These are phyloP conservation scores for Neosalanx taihuensis DNA, from an alignment of 2,797 vertebrate genomes.

Conservation along the genomic window DNA sequence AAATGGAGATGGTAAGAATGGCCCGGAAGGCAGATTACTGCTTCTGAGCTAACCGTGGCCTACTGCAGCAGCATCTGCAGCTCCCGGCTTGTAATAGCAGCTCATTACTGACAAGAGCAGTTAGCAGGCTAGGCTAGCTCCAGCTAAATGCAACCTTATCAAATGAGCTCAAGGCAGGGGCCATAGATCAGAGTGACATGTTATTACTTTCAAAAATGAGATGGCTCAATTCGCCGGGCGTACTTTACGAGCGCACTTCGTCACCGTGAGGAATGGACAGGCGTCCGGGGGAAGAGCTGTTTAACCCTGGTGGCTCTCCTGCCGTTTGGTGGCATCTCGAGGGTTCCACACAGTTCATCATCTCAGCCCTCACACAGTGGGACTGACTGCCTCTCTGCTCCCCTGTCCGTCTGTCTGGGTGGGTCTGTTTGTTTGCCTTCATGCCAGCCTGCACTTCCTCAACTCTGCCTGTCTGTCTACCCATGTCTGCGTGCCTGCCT, in stretches of 20 bases:
- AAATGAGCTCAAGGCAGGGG: slow-evolving; percentile 35
- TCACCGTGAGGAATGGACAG: slow-evolving; percentile 40
- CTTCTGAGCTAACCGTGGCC: not conserved
- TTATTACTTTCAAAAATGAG: slow-evolving; percentile 42
- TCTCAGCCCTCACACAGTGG: not conserved
- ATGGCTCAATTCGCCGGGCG: slow-evolving; percentile 42
- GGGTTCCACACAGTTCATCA: not conserved
- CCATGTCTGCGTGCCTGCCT: too few relatives aligned
- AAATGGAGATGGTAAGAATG: not conserved
- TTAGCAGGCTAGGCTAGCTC: slow-evolving; percentile 9
- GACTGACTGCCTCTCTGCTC: not conserved
- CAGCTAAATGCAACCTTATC: slow-evolving; percentile 35
- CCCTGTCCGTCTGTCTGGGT: not conserved
- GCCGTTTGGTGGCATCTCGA: slow-evolving; percentile 39
- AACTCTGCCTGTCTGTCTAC: too few relatives aligned
- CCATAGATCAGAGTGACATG: slow-evolving; percentile 37
- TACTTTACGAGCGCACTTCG: slow-evolving; percentile 20
- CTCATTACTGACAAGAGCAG: slow-evolving; percentile 8
- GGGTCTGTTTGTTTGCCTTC: not conserved
- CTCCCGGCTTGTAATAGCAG: not conserved
- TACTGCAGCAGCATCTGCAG: not conserved
- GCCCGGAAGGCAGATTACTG: not conserved
- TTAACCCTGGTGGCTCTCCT: slow-evolving; percentile 38
- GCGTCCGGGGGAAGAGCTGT: slow-evolving; percentile 31
- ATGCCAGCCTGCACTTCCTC: too few relatives aligned